Conservation (phyloP, 2,888 invertebrate genomes). For the Conus canariensis region DNA sequence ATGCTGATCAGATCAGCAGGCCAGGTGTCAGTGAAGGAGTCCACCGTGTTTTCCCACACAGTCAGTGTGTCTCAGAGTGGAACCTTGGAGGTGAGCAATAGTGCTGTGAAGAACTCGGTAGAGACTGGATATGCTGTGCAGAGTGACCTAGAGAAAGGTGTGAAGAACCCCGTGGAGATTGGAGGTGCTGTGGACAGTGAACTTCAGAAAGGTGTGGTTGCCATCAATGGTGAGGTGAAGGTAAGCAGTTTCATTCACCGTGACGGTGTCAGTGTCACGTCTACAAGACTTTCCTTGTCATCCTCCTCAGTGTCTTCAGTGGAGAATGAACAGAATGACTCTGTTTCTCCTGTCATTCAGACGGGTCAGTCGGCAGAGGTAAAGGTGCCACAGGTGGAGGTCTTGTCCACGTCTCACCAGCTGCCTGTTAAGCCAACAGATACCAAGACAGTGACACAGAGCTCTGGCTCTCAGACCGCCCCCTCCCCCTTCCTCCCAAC, state of each 20-base stretch:
- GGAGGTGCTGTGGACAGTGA: too few relatives aligned
- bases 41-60: background rate
- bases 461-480: background rate
- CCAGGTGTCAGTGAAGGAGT: background rate
- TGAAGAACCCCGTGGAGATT: too few relatives aligned
- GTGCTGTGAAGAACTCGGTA: background rate
- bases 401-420: background rate
- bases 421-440: background rate
- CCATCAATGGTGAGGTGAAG: background rate
- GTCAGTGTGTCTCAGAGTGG: background rate
- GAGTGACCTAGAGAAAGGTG: too few relatives aligned
- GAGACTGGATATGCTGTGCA: background rate
- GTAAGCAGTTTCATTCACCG: background rate
- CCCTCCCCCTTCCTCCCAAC: background rate
- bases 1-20: background rate
- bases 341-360: background rate
- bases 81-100: background rate
- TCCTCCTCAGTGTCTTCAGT: conserved; percentile 9
- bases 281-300: background rate
- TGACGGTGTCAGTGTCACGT: background rate
- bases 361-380: background rate
- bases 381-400: background rate
- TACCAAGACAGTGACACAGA: background rate
- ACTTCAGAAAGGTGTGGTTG: background rate
- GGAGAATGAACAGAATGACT: background rate